Percentiles rank a stretch among this genome's conserved stretches.
These are phyloP conservation scores for Phallusia fumigata DNA, from an alignment of 23 tunicate species.

Conservation along the genomic window DNA sequence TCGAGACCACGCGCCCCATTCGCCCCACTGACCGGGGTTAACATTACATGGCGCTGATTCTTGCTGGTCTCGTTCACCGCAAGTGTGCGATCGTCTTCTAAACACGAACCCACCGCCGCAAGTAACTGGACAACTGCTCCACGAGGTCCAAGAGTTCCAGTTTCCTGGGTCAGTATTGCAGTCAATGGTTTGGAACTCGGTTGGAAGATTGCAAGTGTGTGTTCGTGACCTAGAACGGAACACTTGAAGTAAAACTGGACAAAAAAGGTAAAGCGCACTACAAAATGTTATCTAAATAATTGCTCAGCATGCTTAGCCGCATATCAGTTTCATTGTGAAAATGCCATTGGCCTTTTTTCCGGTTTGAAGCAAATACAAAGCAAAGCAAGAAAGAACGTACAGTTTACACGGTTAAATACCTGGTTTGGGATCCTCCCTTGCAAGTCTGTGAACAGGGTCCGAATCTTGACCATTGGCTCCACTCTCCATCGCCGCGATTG, in stretches of 20 bases:
- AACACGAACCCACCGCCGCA: conserved; percentile 17
- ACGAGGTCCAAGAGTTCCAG: conserved; percentile 10
- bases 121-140: conserved; percentile 25
- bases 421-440: conserved; percentile 69
- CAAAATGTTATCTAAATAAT: too few relatives aligned
- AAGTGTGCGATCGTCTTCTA: conserved; percentile 25
- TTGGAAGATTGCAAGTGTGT: conserved; percentile 28
- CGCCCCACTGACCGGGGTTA: conserved; percentile 45
- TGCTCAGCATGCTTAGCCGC: too few relatives aligned
- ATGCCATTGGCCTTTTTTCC: too few relatives aligned
- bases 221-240: conserved; percentile 41
- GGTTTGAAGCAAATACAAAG: too few relatives aligned
- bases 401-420: conserved; percentile 12
- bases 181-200: neutral
- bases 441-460: conserved; percentile 76
- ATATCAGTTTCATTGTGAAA: too few relatives aligned
- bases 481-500: conserved; percentile 56
- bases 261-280: too few relatives aligned
- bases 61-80: conserved; percentile 4
- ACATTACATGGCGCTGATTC: conserved; percentile 23
- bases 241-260: too few relatives aligned
- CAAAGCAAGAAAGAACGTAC: too few relatives aligned
- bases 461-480: conserved; percentile 64
- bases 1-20: conserved; percentile 57
- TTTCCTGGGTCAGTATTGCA: conserved; percentile 23